These are phyloP conservation scores for Drosophila atroscutellata DNA, from an alignment of 2,888 invertebrate species.

Conservation along the genomic window DNA sequence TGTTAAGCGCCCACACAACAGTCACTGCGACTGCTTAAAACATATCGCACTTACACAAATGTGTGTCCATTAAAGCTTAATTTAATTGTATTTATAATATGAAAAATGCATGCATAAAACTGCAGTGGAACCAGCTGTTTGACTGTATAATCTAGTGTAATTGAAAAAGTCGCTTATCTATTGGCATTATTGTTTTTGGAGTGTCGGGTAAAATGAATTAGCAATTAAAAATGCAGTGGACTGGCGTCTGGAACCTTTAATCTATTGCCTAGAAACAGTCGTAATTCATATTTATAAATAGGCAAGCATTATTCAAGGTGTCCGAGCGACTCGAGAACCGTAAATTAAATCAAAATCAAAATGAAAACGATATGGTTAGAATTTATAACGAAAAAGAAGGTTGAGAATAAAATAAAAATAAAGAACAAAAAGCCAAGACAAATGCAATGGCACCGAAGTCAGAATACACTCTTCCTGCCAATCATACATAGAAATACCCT, in stretches of 20 bases:
- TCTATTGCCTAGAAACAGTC: conserved; percentile 54
- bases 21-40: conserved; percentile 28
- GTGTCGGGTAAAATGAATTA: conserved; percentile 72
- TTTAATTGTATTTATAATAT: conserved; percentile 51
- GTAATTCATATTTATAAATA: conserved; percentile 81
- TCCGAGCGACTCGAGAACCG: conserved; percentile 68
- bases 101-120: conserved; percentile 24
- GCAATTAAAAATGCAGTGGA: conserved; percentile 76
- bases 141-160: conserved; percentile 20
- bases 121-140: conserved; percentile 45
- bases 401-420: conserved; percentile 47
- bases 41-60: conserved; percentile 2
- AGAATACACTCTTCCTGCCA: conserved; percentile 14
- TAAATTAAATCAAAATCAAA: conserved; percentile 76
- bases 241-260: conserved; percentile 47
- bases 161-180: conserved; percentile 51
- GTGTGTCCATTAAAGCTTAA: conserved; percentile 31
- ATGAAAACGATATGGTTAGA: conserved; percentile 78
- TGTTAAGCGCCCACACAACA: conserved; percentile 51
- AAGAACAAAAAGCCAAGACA: conserved; percentile 28
- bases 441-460: neutral
- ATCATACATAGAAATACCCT: too few relatives aligned
- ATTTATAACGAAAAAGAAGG: conserved; percentile 70
- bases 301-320: conserved; percentile 78
- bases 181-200: conserved; percentile 59